Conservation (phyloP, 2,888 invertebrate species). For the Chesias legatella region DNA sequence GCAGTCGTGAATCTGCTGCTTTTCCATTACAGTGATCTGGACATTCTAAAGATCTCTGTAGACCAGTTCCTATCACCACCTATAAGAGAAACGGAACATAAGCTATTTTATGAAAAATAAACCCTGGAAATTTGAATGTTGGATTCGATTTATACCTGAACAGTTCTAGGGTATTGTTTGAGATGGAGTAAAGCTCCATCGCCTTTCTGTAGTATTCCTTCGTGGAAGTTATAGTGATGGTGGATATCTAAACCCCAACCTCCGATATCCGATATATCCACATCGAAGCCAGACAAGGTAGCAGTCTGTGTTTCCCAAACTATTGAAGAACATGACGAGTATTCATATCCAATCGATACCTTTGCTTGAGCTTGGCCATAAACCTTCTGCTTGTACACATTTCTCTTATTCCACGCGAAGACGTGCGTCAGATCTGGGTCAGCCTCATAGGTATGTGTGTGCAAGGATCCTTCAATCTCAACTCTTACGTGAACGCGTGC, state of each 20-base stretch:
- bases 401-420: slow-evolving; percentile 98
- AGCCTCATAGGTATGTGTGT: slow-evolving; percentile 96
- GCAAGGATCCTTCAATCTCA: slow-evolving; percentile 95
- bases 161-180: slow-evolving; percentile 94
- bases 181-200: slow-evolving; percentile 97
- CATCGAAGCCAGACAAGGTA: slow-evolving; percentile 96
- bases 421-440: slow-evolving; percentile 97
- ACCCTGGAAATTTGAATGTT: neutral
- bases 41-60: slow-evolving; percentile 91
- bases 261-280: slow-evolving; percentile 97
- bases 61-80: slow-evolving; percentile 95
- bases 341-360: slow-evolving; percentile 96
- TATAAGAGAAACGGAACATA: slow-evolving; percentile 62
- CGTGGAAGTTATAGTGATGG: slow-evolving; percentile 99
- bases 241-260: slow-evolving; percentile 99
- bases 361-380: slow-evolving; percentile 93
- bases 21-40: slow-evolving; percentile 92
- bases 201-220: slow-evolving; percentile 98
- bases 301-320: slow-evolving; percentile 98
- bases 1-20: slow-evolving; percentile 91
- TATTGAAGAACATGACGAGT: slow-evolving; percentile 90
- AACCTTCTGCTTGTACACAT: slow-evolving; percentile 98
- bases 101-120: neutral
- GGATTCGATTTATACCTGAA: slow-evolving; percentile 78
- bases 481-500: slow-evolving; percentile 95